Conservation (phyloP, 2,888 invertebrate species). For the Strigamia maritima region DNA sequence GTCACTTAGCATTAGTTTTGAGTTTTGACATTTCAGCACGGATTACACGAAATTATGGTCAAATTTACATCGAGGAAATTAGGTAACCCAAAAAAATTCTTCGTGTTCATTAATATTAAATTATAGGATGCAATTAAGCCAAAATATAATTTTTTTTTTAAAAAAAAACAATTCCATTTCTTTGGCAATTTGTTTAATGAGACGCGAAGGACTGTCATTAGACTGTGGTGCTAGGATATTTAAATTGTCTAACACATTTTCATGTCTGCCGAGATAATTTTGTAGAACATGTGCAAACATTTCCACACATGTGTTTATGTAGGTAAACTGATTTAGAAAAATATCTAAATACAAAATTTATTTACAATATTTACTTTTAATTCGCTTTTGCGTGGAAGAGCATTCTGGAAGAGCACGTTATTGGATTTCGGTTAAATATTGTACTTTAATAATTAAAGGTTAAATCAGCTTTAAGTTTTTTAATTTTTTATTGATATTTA, state of each 20-base stretch:
- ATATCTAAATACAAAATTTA: neutral
- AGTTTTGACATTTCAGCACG: neutral
- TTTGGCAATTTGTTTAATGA: slow-evolving; percentile 18
- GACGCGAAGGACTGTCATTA: neutral
- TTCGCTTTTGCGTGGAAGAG: neutral
- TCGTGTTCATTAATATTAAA: neutral
- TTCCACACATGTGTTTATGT: neutral
- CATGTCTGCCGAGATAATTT: neutral
- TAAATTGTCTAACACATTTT: slow-evolving; percentile 25
- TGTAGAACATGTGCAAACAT: neutral
- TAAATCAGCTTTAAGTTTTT: neutral
- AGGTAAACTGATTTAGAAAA: neutral
- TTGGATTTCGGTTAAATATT: neutral
- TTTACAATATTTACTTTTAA: neutral
- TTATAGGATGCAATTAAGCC: slow-evolving; percentile 2
- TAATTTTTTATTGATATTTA: neutral
- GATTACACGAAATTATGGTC: neutral
- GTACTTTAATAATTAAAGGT: neutral
- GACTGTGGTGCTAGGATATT: slow-evolving; percentile 8
- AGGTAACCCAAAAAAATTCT: neutral
- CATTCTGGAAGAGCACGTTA: neutral
- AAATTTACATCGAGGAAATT: neutral
- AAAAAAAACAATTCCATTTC: neutral
- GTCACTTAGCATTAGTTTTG: slow-evolving; percentile 1
- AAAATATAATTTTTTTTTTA: neutral